Conservation (phyloP, 1,140 invertebrate genomes). For the Atopsyche davidsoni region DNA sequence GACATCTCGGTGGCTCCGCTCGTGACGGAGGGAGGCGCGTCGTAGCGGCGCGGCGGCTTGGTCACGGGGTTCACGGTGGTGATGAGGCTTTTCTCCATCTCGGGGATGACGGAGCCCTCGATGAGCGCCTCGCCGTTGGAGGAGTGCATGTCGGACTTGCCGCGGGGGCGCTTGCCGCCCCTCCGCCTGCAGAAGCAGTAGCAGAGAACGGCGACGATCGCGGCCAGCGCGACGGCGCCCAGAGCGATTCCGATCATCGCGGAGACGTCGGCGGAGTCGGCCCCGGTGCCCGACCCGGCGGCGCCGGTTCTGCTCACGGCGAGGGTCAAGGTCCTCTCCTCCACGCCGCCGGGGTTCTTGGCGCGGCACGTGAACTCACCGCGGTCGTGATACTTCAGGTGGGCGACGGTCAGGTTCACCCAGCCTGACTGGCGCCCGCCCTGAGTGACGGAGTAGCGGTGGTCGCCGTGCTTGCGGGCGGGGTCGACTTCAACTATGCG, state of each 20-base stretch:
- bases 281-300: conserved; percentile 40
- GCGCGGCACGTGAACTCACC: conserved; percentile 86
- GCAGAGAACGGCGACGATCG: conserved; percentile 58
- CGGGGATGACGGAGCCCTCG: conserved; percentile 53
- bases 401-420: conserved; percentile 72
- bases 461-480: conserved; percentile 50
- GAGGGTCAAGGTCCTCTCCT: conserved; percentile 66
- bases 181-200: conserved; percentile 61
- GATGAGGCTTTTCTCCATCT: conserved; percentile 74
- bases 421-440: conserved; percentile 48
- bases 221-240: conserved; percentile 51
- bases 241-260: conserved; percentile 49
- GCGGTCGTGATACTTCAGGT: conserved; percentile 65
- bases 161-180: conserved; percentile 46
- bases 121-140: conserved; percentile 56
- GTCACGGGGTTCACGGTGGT: conserved; percentile 75
- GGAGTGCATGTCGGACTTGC: conserved; percentile 54
- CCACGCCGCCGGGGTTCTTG: conserved; percentile 75
- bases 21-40: conserved; percentile 60
- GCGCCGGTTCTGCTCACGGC: conserved; percentile 50
- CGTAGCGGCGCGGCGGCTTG: conserved; percentile 68
- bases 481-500: conserved; percentile 52
- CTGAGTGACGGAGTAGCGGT: conserved; percentile 41
- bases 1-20: conserved; percentile 68
- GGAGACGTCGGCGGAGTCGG: conserved; percentile 45